Evolutionary conservation across 2,113 vertebrate genomes (phyloP).

Genomic region (Sapayoa aenigma): DNA sequence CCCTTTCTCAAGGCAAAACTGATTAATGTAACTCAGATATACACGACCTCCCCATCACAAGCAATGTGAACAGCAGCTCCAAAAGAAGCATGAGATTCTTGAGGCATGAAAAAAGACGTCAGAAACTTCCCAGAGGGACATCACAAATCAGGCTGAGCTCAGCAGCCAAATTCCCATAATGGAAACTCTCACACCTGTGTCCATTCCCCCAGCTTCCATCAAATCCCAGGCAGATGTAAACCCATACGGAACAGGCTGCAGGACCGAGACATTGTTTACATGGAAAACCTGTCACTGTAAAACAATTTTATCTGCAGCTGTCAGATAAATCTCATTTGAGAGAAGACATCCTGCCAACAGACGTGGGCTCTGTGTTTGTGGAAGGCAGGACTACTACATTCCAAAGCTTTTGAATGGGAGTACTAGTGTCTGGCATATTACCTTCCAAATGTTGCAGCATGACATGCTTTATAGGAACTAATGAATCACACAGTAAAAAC

Average conservation of each 20-base stretch:
- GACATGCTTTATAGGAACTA: constrained; percentile 55
- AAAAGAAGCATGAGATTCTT: accelerated
- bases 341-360: not conserved
- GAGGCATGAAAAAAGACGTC: not conserved
- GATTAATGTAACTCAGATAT: not conserved
- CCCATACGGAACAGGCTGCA: not conserved
- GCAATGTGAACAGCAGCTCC: not conserved
- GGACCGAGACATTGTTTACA: not conserved
- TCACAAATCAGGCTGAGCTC: not conserved
- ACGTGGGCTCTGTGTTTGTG: not conserved
- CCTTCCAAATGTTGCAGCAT: constrained; percentile 48
- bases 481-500: constrained; percentile 71
- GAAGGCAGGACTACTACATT: not conserved
- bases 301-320: constrained; percentile 5
- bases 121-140: not conserved
- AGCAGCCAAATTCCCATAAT: not conserved
- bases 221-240: not conserved
- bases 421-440: constrained; percentile 37
- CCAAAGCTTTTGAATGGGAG: not conserved
- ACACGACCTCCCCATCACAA: not conserved
- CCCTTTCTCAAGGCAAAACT: not conserved
- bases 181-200: not conserved
- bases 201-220: accelerated
- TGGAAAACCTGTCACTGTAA: not conserved
- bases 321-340: not conserved